Conservation (phyloP, 2,888 invertebrate species). For the Cephus pulcher region DNA sequence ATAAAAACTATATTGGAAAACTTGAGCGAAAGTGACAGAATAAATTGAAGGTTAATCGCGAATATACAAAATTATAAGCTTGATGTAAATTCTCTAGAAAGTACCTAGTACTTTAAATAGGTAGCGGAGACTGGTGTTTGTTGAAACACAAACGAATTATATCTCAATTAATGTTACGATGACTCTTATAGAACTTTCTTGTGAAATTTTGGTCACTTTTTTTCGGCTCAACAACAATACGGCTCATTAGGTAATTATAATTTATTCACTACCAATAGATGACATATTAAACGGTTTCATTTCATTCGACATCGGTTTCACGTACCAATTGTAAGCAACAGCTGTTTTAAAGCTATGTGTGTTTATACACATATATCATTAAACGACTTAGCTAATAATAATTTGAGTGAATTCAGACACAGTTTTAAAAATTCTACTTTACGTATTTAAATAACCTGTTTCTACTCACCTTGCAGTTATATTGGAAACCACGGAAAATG, state of each 20-base stretch:
- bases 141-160: too few species aligned
- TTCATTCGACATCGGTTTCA: too few species aligned
- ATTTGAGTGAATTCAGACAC: neutral
- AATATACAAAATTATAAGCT: neutral
- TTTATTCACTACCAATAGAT: too few species aligned
- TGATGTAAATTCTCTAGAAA: neutral
- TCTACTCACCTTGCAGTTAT: constrained; percentile 69
- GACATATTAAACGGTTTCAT: too few species aligned
- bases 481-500: constrained; percentile 73
- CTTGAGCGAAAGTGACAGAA: neutral
- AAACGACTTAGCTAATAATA: too few species aligned
- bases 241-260: too few species aligned
- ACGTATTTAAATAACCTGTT: neutral
- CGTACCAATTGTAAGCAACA: neutral
- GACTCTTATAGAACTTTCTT: too few species aligned
- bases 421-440: constrained; percentile 2
- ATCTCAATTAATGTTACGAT: too few species aligned
- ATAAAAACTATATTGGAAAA: neutral
- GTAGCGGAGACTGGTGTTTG: too few species aligned
- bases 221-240: too few species aligned
- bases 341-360: neutral
- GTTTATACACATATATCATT: too few species aligned
- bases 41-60: neutral
- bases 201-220: too few species aligned
- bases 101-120: neutral